Evolutionary conservation across 2,888 invertebrate species (phyloP).

Genomic region (Malthinus flaveolus): DNA sequence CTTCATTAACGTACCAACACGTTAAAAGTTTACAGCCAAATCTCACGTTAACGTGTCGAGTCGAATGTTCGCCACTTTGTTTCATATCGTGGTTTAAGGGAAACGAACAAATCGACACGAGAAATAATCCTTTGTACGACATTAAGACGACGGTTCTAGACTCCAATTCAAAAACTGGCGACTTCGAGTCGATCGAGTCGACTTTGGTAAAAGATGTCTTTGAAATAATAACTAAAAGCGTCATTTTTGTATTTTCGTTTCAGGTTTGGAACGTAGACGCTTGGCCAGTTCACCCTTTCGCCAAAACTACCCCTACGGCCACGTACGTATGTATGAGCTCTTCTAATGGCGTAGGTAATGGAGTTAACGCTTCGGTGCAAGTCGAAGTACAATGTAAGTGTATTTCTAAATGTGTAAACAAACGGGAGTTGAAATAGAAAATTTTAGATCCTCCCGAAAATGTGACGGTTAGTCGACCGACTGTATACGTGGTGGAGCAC

Average conservation of each 20-base stretch:
- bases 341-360: constrained; percentile 74
- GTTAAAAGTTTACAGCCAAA: constrained; percentile 51
- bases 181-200: constrained; percentile 88
- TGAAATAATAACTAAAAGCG: neutral
- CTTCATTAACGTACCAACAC: constrained; percentile 67
- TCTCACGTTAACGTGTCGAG: constrained; percentile 77
- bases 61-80: constrained; percentile 88
- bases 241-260: neutral
- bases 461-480: constrained; percentile 67
- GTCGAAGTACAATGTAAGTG: constrained; percentile 90
- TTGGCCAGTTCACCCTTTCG: constrained; percentile 78
- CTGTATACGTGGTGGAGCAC: constrained; percentile 60
- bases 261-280: constrained; percentile 85
- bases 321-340: constrained; percentile 85
- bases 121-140: constrained; percentile 65
- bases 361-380: constrained; percentile 81
- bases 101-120: constrained; percentile 66
- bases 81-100: constrained; percentile 84
- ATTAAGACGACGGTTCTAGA: constrained; percentile 68
- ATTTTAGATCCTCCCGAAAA: constrained; percentile 80
- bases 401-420: neutral
- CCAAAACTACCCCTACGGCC: constrained; percentile 75
- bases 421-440: neutral
- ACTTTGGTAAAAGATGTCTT: constrained; percentile 70
- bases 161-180: constrained; percentile 78